Evolutionary conservation across 2,113 vertebrate genomes (phyloP), one percentile per base, ranked within the genome.

Genomic region (Percopsis transmontana): DNA sequence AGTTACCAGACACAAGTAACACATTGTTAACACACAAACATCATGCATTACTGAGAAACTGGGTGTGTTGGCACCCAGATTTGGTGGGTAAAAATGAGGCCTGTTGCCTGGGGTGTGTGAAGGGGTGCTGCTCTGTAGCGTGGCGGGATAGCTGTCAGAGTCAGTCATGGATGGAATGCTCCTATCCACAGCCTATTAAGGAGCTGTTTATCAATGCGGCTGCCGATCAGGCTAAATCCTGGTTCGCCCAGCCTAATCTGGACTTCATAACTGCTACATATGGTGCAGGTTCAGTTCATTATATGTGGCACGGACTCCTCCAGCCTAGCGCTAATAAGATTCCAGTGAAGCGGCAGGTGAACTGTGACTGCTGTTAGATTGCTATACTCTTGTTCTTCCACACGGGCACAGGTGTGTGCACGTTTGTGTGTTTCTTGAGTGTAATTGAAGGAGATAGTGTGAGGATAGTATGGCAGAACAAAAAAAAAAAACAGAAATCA

Each of bases 181-280:
- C 68, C 76, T 74, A 74, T 85, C 81, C 74, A 71, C 70, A 75
- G 81, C 81, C 84, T 85, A 85, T 90, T 88, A 90, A 79, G 75
- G 82, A 78, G 76, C 72, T 82, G 86, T 86, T 89, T 86, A 86
- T 89, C 86, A 87, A 80, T 90, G 83, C 72, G 75, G 80, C 84
- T 79, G 72, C 77, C 81, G 82, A 80, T 89, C 78, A 79, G 77
- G 65, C 58, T 57, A 62, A 68, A 62, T 74, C 58, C 66, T 74
- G 72, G 74, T 83, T 80, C 78, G 70, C 66, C 75, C 63, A 65
- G 64, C 86, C 68, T 89, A 85, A 87, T 88, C 70, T 85, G 76
- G 76, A 86, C 76, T 85, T 86, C 69, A 78, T 86, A 86, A 88
- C 62, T 50, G 74, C 62, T 85, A 82, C 82, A 87, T 86, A 81